A percentile compares a stretch with the other conserved stretches of the same genome.
These are phyloP conservation scores for Carcinoscorpius rotundicauda DNA, from an alignment of 1,140 invertebrate species.

Conservation along the genomic window DNA sequence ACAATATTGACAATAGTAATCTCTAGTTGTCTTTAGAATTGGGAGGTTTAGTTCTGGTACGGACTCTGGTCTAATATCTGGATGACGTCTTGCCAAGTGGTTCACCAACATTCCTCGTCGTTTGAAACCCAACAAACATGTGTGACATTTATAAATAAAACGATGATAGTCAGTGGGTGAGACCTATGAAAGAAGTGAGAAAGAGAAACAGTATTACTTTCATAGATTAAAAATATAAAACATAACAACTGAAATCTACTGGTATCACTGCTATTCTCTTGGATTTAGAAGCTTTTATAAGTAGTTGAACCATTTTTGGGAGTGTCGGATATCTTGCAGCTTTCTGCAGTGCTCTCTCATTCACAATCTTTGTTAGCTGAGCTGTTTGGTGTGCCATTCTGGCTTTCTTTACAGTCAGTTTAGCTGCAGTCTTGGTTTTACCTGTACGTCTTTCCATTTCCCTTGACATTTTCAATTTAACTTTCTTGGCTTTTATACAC, in stretches of 20 bases:
- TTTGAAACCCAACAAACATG: conserved; percentile 67
- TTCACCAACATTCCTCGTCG: conserved; percentile 71
- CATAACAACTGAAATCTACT: neutral
- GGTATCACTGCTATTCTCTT: neutral
- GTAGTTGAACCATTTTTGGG: too few species aligned
- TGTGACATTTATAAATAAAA: conserved; percentile 68
- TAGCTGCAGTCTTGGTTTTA: too few species aligned
- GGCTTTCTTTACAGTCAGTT: too few species aligned
- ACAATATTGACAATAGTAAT: conserved; percentile 77
- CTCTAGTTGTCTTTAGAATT: conserved; percentile 60
- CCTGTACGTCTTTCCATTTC: too few species aligned
- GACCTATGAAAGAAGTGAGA: conserved; percentile 30
- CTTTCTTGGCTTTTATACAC: too few species aligned
- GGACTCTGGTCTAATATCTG: conserved; percentile 55
- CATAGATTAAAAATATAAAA: neutral
- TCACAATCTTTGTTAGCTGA: too few species aligned
- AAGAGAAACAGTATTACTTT: conserved; percentile 1
- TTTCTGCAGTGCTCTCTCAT: too few species aligned
- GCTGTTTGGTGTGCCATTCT: too few species aligned
- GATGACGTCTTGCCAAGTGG: conserved; percentile 71
- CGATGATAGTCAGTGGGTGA: conserved; percentile 58
- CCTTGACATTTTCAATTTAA: too few species aligned
- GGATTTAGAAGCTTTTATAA: neutral
- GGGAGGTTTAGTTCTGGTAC: conserved; percentile 71
- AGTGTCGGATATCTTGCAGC: too few species aligned